Evolutionary conservation across 2,113 vertebrate species (phyloP).

Genomic region (Hucho hucho): DNA sequence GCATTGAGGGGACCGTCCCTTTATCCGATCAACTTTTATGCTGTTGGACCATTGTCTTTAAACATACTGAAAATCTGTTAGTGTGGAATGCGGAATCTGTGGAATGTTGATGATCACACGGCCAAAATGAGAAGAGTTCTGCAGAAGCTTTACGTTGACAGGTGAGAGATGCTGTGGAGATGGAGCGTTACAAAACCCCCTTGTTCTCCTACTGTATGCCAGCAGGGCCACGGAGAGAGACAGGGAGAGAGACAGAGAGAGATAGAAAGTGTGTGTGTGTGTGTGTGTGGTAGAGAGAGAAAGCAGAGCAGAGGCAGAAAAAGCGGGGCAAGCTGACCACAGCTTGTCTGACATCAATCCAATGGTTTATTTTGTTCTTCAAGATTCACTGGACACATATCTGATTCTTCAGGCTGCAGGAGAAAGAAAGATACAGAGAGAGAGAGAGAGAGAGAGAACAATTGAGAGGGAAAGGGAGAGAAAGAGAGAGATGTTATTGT

Average conservation of each 20-base stretch:
- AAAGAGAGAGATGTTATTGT: not conserved
- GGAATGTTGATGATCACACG: constrained; percentile 32
- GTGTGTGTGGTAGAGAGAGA: constrained; percentile 18
- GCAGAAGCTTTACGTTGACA: constrained; percentile 4
- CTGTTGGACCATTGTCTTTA: constrained; percentile 22
- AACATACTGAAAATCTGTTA: constrained; percentile 4
- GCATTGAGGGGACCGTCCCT: constrained; percentile 7
- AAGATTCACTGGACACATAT: constrained; percentile 75
- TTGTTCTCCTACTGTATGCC: constrained; percentile 7
- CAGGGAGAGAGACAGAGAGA: constrained; percentile 60
- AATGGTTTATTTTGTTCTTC: constrained; percentile 47
- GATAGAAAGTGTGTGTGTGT: constrained; percentile 16
- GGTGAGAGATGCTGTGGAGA: constrained; percentile 30
- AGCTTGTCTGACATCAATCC: constrained; percentile 82
- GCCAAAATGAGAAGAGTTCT: constrained; percentile 23
- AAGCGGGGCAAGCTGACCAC: constrained; percentile 69
- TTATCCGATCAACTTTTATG: constrained; percentile 30
- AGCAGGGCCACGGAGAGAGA: not conserved
- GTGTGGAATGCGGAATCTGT: constrained; percentile 7
- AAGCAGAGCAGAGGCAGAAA: constrained; percentile 61
- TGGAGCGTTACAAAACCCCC: constrained; percentile 49
- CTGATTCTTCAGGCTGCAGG: constrained; percentile 76
- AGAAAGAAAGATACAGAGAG: constrained; percentile 32
- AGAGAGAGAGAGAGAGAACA: not conserved
- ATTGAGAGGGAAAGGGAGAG: not conserved